These are phyloP conservation scores for Lissocephala sabroskyi DNA, from an alignment of 2,888 invertebrate genomes.

Conservation along the genomic window DNA sequence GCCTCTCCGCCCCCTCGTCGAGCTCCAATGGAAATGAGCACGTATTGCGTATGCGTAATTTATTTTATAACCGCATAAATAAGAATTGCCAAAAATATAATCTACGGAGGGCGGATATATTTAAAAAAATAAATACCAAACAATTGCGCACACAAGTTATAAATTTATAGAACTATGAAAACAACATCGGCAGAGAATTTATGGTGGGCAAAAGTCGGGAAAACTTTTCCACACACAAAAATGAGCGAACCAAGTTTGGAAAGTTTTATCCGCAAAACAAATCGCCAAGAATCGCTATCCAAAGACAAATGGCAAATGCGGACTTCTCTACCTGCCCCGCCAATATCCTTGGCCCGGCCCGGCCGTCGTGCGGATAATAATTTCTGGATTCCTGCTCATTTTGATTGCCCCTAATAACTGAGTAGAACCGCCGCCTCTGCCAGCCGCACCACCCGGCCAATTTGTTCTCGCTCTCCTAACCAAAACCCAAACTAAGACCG, in stretches of 20 bases:
- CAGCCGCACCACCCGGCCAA: constrained; percentile 4
- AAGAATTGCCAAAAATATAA: constrained; percentile 51
- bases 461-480: no score
- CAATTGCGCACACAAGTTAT: constrained; percentile 28
- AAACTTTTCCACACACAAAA: no score
- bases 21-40: constrained; percentile 26
- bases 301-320: no score
- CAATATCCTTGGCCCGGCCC: neutral
- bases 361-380: constrained; percentile 45
- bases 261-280: constrained; percentile 59
- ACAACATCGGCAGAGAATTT: constrained; percentile 22
- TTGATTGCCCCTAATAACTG: constrained; percentile 67
- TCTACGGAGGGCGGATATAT: no score
- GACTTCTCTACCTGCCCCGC: neutral
- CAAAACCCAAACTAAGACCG: no score
- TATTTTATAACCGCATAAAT: constrained; percentile 60
- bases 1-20: neutral
- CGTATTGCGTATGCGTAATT: constrained; percentile 51
- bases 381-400: constrained; percentile 64
- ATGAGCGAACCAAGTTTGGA: no score
- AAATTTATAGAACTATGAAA: constrained; percentile 56
- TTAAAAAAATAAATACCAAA: constrained; percentile 48
- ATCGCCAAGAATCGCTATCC: constrained; percentile 58
- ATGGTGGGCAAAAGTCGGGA: no score
- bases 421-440: constrained; percentile 47